Base-by-base conservation (phyloP, 2,888 invertebrate genomes). In the Mongoloraphidia duomilia region DNA sequence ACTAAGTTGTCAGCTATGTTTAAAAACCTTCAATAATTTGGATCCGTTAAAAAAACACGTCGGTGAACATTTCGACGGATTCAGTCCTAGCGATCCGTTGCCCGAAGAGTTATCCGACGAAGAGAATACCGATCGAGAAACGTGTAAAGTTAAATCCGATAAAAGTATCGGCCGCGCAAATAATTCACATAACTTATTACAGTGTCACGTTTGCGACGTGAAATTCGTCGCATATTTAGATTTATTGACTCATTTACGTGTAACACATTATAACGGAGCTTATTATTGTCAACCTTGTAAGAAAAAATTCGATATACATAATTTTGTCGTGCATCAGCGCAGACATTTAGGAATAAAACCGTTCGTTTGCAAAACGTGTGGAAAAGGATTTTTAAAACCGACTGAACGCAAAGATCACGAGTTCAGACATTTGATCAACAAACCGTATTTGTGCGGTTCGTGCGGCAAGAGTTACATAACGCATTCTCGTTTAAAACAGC, bases 1-100 rank as follows among this genome's bases (percentile, higher is more conserved):
- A 14, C 12, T 47, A 2, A 47, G 35, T 41, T 63, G 63, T 48
- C 59, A 64, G 50, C 49, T 64, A 37, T 63, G 63, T 47, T 54
- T 55, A 0, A 49, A 54, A 36, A 47, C 55, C 3, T 63, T 62
- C 43, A 34, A 45, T 9, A 53, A 57, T 5, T 51, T 59, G 14
- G 47, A 56, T 33, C 55, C 54, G 2, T 49, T 63, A 6, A 60
- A 59, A 39, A 53, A 51, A 47, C 64, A 64, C 46, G 56, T 63
- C 9, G 50, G 50, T 8, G 55, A 58, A 14, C 63, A 64, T 52
- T 61, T 60, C 8, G 49, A 52, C 9, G 49, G 46, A 11, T 51
- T 49, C 38, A 49, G 37, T 40, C 13, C 36, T 3, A 36, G 38
- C n/a, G 35, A 26, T 9, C 41, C 47, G 26, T 44, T 46, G n/a